Evolutionary conservation across 2,113 vertebrate species (phyloP).

Genomic region (Lasiurus cinereus): DNA sequence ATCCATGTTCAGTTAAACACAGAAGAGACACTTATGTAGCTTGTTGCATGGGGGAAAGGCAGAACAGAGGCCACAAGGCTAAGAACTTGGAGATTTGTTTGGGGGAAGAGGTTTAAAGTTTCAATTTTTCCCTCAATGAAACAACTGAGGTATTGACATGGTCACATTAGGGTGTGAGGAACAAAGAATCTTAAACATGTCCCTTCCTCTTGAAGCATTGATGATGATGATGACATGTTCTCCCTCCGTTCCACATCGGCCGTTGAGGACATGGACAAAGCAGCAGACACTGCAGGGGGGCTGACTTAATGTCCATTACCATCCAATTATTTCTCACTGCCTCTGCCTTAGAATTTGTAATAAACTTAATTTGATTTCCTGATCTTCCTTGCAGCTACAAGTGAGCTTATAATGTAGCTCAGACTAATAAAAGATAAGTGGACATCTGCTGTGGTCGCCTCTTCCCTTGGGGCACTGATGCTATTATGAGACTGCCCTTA

Average conservation of each 20-base stretch:
- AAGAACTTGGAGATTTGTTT: background rate
- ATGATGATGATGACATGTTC: background rate
- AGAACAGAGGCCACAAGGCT: background rate
- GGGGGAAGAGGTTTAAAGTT: background rate
- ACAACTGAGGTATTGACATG: background rate
- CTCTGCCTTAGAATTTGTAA: background rate
- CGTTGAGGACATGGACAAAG: background rate
- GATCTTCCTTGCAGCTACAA: background rate
- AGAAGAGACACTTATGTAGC: background rate
- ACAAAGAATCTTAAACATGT: background rate
- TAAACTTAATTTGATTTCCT: background rate
- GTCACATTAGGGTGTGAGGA: background rate
- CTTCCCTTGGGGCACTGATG: background rate
- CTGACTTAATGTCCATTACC: background rate
- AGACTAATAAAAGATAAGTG: background rate
- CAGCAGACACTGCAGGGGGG: background rate
- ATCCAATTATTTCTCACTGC: background rate
- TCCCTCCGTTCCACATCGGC: background rate
- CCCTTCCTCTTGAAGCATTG: background rate
- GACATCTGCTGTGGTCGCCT: background rate
- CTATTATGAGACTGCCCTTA: background rate
- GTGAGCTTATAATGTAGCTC: background rate
- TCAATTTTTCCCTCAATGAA: background rate
- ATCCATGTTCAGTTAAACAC: background rate
- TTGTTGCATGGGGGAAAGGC: background rate